These are phyloP conservation scores for Philotrypesis tridentata DNA, from an alignment of 1,140 invertebrate genomes.

Conservation along the genomic window DNA sequence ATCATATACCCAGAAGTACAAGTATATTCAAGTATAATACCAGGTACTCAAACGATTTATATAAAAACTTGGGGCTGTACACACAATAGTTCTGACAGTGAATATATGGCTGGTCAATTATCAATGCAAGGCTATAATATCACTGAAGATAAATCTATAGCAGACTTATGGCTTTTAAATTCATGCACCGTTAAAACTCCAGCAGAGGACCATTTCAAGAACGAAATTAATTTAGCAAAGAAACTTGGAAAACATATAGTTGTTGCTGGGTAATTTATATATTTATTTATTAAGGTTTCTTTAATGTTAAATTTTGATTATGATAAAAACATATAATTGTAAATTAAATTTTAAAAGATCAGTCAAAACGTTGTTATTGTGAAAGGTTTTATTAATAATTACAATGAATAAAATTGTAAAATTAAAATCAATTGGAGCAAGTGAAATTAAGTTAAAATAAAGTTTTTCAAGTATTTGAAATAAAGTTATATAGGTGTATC, in stretches of 20 bases:
- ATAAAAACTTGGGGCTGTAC: slow-evolving; percentile 98
- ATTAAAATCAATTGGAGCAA: no score
- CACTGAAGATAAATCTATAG: slow-evolving; percentile 86
- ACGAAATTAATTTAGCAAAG: slow-evolving; percentile 89
- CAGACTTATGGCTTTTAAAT: slow-evolving; percentile 96
- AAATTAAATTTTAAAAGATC: no score
- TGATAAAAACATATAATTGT: no score
- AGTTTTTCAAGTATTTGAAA: no score
- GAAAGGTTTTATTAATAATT: no score
- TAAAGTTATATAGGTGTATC: no score
- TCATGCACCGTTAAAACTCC: slow-evolving; percentile 99
- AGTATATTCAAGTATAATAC: slow-evolving; percentile 66
- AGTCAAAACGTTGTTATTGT: no score
- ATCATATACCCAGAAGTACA: slow-evolving; percentile 48
- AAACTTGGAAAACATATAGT: slow-evolving; percentile 89
- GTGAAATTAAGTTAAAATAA: no score
- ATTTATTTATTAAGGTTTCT: background rate
- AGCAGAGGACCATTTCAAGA: slow-evolving; percentile 96
- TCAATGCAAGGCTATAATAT: slow-evolving; percentile 90
- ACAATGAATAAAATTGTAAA: no score
- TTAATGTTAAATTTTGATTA: no score
- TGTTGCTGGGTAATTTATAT: slow-evolving; percentile 84
- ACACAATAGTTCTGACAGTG: slow-evolving; percentile 96
- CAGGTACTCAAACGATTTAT: slow-evolving; percentile 93
- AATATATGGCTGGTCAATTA: slow-evolving; percentile 98